Evolutionary conservation across 53 echinoderm and acorn worm genomes (phyloP).

Genomic region (Luidia sarsii): DNA sequence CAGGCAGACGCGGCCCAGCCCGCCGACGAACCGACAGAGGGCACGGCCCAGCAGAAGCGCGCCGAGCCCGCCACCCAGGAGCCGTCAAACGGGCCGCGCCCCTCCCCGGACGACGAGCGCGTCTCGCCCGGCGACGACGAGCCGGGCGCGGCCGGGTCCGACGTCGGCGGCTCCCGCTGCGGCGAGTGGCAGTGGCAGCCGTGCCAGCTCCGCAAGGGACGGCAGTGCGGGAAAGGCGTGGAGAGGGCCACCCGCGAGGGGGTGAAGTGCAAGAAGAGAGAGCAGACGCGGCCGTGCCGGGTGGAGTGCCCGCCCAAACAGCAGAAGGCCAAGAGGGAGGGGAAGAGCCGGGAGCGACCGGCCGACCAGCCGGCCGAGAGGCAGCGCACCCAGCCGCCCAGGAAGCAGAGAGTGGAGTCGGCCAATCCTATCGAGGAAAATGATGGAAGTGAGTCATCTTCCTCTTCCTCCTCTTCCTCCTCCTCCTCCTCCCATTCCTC

Average conservation of each 20-base stretch:
- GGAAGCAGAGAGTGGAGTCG: background rate
- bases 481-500: too few species aligned
- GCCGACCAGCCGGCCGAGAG: background rate
- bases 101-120: background rate
- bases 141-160: background rate
- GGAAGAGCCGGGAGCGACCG: background rate
- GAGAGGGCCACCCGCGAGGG: constrained; percentile 52
- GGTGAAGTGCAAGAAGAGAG: constrained; percentile 50
- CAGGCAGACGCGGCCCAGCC: constrained; percentile 42
- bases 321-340: background rate
- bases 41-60: background rate
- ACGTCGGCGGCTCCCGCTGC: constrained; percentile 22
- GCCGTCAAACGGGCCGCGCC: background rate
- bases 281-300: constrained; percentile 33
- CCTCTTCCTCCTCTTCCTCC: too few species aligned
- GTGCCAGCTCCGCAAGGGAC: constrained; percentile 45
- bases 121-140: background rate
- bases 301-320: constrained; percentile 19
- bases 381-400: background rate
- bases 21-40: background rate
- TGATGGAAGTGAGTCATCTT: background rate
- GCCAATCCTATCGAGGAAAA: background rate
- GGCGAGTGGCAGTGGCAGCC: constrained; percentile 50
- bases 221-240: constrained; percentile 48
- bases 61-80: constrained; percentile 1